Base-by-base conservation (phyloP, 2,797 vertebrate species). In the Okamejei kenojei region DNA sequence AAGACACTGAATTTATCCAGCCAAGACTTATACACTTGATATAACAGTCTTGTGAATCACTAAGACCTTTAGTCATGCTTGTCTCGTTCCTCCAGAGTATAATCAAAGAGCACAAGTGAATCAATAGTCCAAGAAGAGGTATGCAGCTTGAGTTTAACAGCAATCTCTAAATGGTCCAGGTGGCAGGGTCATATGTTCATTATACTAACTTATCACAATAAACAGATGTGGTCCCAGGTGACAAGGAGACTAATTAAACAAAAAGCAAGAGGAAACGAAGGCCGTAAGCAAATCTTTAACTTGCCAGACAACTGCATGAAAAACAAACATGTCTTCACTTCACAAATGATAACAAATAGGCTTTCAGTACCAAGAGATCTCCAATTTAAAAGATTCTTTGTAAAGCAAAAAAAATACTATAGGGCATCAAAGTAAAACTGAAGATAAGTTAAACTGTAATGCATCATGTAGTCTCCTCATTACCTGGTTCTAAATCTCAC, bases 21-120 rank as follows among this genome's bases (percentile, higher is more conserved):
- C 95, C 95, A 96, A 97, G 96, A 97, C 97, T 97, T 97, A 97
- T 97, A 97, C 97, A 96, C 96, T 97, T 97, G 96, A 95, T 97
- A 95, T 97, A 97, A 97, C 96, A 97, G 95, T 95, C 97, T 96
- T 96, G 96, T 97, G 97, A 97, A 98, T 96, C 96, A 96, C 96
- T 96, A 95, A 97, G 96, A 97, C 95, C 95, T 96, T 74, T 95
- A 96, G 96, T 96, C 95, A 95, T 96, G 95, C 96, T 94, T 97
- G 95, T 96, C 94, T 95, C 95, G 94, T 96, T 95, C 96, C 97
- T 96, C 96, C 93, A 95, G 97, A 97, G 97, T 96, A 97, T 96
- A 98, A 97, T 97, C 97, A 97, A 97, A 97, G 94, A 95, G 95
- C 96, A 96, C 95, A 96, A 97, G 96, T 95, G 96, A 97, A 98